Conservation (phyloP, 2,888 invertebrate genomes). For the Sericinus montela region DNA sequence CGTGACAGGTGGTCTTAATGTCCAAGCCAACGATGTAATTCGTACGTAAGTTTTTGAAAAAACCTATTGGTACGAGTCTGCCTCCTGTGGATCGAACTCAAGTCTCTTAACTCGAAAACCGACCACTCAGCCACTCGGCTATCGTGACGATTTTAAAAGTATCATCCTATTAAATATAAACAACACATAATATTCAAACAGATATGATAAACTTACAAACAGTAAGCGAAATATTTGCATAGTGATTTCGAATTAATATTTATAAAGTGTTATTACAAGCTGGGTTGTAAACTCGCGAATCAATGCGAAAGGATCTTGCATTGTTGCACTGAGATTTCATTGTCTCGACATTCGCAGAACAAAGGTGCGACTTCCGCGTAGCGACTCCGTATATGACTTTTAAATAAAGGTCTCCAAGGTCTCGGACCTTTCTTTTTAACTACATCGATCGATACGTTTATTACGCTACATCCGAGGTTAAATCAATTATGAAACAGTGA, state of each 20-base stretch:
- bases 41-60: too few relatives aligned
- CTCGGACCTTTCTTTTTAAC: slow-evolving; percentile 21
- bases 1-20: too few relatives aligned
- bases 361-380: slow-evolving; percentile 60
- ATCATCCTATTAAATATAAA: too few relatives aligned
- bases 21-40: too few relatives aligned
- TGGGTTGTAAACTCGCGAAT: slow-evolving; percentile 38
- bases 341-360: slow-evolving; percentile 47
- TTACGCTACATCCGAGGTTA: not conserved
- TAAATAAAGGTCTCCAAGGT: slow-evolving; percentile 69
- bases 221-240: not conserved
- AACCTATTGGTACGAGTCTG: too few relatives aligned
- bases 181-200: not conserved
- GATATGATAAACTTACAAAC: not conserved
- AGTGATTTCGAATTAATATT: slow-evolving; percentile 28
- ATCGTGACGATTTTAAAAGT: too few relatives aligned
- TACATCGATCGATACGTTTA: slow-evolving; percentile 1
- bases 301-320: slow-evolving; percentile 43
- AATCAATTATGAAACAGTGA: not conserved
- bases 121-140: too few relatives aligned
- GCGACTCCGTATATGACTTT: slow-evolving; percentile 68
- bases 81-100: too few relatives aligned
- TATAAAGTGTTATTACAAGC: slow-evolving; percentile 29
- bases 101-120: too few relatives aligned
- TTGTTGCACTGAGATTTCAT: slow-evolving; percentile 54